A percentile compares a stretch with the other conserved stretches of the same genome.
phyloP scores from a whole-genome alignment of 2,797 vertebrate genomes.

The Chloroceryle amazona region DNA sequence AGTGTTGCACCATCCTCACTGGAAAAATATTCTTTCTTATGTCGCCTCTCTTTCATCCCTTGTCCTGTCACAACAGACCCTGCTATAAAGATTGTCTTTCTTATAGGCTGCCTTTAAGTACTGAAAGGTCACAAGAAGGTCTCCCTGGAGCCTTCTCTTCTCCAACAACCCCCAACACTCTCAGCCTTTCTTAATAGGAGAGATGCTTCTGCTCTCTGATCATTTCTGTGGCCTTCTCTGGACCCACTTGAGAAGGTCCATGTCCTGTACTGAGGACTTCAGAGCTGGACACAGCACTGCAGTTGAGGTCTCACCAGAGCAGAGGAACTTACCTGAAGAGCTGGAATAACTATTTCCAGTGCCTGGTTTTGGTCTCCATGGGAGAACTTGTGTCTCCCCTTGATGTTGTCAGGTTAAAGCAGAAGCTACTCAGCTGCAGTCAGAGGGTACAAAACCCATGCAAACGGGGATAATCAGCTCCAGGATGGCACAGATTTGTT shows the following conservation, averaged over 20 bases:
- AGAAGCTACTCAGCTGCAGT: neutral
- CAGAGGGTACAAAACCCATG: accelerated
- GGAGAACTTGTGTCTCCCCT: neutral
- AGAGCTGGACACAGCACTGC: neutral
- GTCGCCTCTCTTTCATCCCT: neutral
- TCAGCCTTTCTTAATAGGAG: neutral
- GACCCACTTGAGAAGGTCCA: neutral
- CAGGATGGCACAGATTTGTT: accelerated
- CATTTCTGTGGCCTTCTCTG: neutral
- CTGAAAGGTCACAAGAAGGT: neutral
- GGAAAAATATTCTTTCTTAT: neutral
- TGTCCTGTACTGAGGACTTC: neutral
- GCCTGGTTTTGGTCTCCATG: neutral
- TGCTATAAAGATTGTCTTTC: neutral
- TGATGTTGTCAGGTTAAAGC: neutral
- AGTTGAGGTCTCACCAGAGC: neutral
- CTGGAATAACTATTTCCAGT: neutral
- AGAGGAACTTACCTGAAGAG: neutral
- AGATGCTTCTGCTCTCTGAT: neutral
- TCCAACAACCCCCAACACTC: neutral
- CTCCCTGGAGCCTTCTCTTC: neutral
- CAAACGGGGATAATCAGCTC: accelerated
- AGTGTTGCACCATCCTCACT: neutral
- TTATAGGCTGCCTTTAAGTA: neutral
- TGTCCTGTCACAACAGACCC: neutral